These are phyloP conservation scores for Cottus gobio DNA, from an alignment of 2,113 vertebrate genomes.

Conservation along the genomic window DNA sequence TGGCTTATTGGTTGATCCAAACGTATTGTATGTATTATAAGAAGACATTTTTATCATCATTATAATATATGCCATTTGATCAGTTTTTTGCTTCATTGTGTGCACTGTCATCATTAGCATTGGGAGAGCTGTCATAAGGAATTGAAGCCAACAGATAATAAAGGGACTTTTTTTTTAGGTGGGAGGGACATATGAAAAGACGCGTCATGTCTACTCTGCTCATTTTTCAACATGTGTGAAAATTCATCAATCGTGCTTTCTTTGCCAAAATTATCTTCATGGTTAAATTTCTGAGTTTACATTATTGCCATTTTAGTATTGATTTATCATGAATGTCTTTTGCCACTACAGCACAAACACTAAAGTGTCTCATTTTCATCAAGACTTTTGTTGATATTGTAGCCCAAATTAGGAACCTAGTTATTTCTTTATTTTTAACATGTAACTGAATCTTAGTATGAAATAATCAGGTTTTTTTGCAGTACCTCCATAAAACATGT, in stretches of 20 bases:
- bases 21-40: slow-evolving; percentile 66
- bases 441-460: slow-evolving; percentile 39
- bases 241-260: slow-evolving; percentile 66
- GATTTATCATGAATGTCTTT: slow-evolving; percentile 58
- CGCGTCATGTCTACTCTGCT: slow-evolving; percentile 34
- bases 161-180: slow-evolving; percentile 23
- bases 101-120: slow-evolving; percentile 49
- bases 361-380: slow-evolving; percentile 19
- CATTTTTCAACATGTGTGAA: slow-evolving; percentile 56
- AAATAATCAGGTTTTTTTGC: slow-evolving; percentile 16
- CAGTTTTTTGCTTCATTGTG: slow-evolving; percentile 52
- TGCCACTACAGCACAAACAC: slow-evolving; percentile 37
- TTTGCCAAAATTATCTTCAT: slow-evolving; percentile 71
- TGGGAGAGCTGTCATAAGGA: slow-evolving; percentile 61
- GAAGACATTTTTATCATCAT: slow-evolving; percentile 61
- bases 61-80: slow-evolving; percentile 53
- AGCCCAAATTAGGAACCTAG: slow-evolving; percentile 27
- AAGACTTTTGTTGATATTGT: slow-evolving; percentile 18
- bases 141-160: slow-evolving; percentile 63
- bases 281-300: slow-evolving; percentile 67
- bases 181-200: slow-evolving; percentile 2
- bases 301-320: slow-evolving; percentile 63
- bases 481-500: slow-evolving; percentile 32
- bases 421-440: slow-evolving; percentile 25
- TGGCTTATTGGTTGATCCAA: slow-evolving; percentile 76